Base-by-base conservation (phyloP, 2,797 vertebrate genomes). In the Bovichtus variegatus region DNA sequence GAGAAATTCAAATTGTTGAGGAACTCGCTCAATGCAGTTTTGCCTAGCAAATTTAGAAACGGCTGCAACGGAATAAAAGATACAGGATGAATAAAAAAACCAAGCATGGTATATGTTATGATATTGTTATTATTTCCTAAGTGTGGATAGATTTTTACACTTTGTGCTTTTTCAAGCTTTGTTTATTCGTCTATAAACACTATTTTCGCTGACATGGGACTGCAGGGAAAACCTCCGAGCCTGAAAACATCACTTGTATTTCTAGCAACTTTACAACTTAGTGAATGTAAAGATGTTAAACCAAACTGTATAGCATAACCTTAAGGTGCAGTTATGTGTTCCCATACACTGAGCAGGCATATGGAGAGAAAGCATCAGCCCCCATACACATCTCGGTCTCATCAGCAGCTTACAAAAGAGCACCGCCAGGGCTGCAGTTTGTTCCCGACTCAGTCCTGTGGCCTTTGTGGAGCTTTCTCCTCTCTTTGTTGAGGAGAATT, bases 1-100 rank as follows among this genome's bases (percentile, higher is more conserved):
- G 82, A 91, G 82, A 82, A 86, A 91, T 88, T 82, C 81, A 89
- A 86, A 89, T 85, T 62, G 71, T 75, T 53, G 27, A 51, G 60
- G 67, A 84, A 77, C 44, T 50, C 29, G 74, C 66, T 70, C 23
- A 2, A 50, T 64, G 74, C 60, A 49, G 73, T 84, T 91, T 87
- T 78, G 73, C 59, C 66, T 77, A 34, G 66, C 73, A 87, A 86
- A 85, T 74, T 71, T 62, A 47, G 29, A 54, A 60, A 47, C 66
- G 51, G 38, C 44, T 63, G 43, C 66, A 13, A 47, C 50, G 49
- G 69, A 74, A 87, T 77, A 83, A 69, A 75, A 9, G 46, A 86
- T 59, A 16, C 46, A 51, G 70, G 51, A 67, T 59, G 40, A 74
- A 77, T 78, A 38, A 40, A 78, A n/a, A 76, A 86, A 80, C 47